Evolutionary conservation across 2,797 vertebrate species (phyloP).

Genomic region (Silurus lanzhouensis): DNA sequence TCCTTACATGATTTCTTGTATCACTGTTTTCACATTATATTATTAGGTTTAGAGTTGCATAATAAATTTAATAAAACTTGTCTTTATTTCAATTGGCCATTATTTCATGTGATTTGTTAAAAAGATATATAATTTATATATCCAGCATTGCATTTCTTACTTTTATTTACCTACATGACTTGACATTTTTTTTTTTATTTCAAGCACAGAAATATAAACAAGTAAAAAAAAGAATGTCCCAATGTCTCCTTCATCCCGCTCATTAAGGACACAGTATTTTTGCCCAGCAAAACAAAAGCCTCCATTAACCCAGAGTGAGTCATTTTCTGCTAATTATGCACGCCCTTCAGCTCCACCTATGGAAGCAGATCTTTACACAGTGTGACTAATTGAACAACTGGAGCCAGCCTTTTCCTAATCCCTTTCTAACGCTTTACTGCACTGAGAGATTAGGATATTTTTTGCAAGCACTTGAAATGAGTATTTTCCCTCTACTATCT

Average conservation of each 20-base stretch:
- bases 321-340: constrained; percentile 41
- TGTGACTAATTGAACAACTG: constrained; percentile 34
- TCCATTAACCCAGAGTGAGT: constrained; percentile 39
- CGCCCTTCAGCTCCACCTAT: constrained; percentile 30
- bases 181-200: no score
- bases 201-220: not conserved
- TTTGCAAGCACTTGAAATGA: not conserved
- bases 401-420: constrained; percentile 19
- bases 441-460: constrained; percentile 14
- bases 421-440: constrained; percentile 17
- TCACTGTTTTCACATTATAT: constrained; percentile 13
- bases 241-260: not conserved
- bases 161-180: not conserved
- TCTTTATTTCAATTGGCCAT: not conserved
- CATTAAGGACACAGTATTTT: not conserved
- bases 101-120: no score
- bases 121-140: not conserved
- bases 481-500: not conserved
- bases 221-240: not conserved
- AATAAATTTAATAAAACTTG: not conserved
- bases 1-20: not conserved
- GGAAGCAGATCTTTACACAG: constrained; percentile 14
- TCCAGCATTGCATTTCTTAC: not conserved
- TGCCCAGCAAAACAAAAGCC: constrained; percentile 22
- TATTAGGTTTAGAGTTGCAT: not conserved